Percentiles rank a stretch among this genome's conserved stretches.
Evolutionary conservation across 2,113 vertebrate genomes (phyloP).

Genomic region (Helogale parvula): DNA sequence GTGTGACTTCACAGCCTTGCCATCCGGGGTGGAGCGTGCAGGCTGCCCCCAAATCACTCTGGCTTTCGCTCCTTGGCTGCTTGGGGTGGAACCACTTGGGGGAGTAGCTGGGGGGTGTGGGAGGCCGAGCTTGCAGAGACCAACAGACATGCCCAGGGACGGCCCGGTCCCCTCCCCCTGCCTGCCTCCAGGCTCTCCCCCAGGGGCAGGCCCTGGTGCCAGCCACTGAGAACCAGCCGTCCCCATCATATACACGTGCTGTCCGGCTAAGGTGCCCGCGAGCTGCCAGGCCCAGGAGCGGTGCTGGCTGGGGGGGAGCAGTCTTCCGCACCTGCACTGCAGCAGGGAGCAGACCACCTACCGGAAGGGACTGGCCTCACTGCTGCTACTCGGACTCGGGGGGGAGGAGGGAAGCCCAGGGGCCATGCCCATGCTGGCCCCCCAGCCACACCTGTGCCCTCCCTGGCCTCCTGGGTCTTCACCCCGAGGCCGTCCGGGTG

Average conservation of each 20-base stretch:
- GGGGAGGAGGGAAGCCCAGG: too few relatives aligned
- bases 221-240: not conserved
- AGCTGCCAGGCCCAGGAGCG: not conserved
- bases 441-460: not conserved
- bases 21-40: not conserved
- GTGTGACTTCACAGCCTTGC: not conserved
- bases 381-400: not conserved
- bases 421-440: too few relatives aligned
- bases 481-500: too few relatives aligned
- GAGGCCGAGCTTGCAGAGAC: not conserved
- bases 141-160: not conserved
- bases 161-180: not conserved
- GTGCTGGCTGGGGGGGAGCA: not conserved
- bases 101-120: not conserved
- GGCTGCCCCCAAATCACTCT: not conserved
- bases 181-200: not conserved
- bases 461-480: not conserved
- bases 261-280: not conserved
- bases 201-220: not conserved
- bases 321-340: not conserved
- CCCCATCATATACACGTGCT: not conserved
- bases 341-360: too few relatives aligned
- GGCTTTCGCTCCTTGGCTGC: not conserved
- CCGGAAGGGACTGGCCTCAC: rapidly evolving
- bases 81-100: not conserved